A percentile compares a stretch with the other conserved stretches of the same genome.
phyloP scores from a whole-genome alignment of 2,888 invertebrate species.

The Melieria crassipennis region DNA sequence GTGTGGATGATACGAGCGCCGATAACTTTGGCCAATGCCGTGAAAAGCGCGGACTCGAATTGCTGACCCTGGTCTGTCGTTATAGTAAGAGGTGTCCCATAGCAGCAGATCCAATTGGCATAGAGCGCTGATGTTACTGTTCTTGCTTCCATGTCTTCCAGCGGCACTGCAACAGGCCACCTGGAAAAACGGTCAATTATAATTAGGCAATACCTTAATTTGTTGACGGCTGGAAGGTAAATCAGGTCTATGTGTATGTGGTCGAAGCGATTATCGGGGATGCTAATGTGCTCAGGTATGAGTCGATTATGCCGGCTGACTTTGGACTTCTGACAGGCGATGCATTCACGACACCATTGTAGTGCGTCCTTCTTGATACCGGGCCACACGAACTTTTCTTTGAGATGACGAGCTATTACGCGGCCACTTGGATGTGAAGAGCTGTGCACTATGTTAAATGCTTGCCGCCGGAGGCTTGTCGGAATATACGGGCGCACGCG shows the following conservation, averaged over 20 bases:
- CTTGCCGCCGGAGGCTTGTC: neutral
- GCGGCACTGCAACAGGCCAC: conserved; percentile 33
- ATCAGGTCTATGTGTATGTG: conserved; percentile 36
- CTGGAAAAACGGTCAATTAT: conserved; percentile 32
- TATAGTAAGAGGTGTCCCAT: conserved; percentile 22
- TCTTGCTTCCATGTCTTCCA: conserved; percentile 31
- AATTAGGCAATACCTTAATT: conserved; percentile 27
- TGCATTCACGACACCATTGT: neutral
- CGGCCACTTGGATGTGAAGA: conserved; percentile 26
- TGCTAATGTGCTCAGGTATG: conserved; percentile 16
- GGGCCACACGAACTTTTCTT: conserved; percentile 29
- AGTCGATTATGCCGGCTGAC: conserved; percentile 15
- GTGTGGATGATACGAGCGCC: conserved; percentile 33
- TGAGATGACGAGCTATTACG: conserved; percentile 1
- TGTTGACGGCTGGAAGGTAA: conserved; percentile 27
- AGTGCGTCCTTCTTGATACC: conserved; percentile 14
- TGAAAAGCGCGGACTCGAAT: conserved; percentile 34
- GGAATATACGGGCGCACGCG: conserved; percentile 31
- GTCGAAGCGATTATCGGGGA: conserved; percentile 32
- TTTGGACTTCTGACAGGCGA: conserved; percentile 20
- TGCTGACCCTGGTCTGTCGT: conserved; percentile 35
- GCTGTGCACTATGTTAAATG: conserved; percentile 12
- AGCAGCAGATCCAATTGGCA: conserved; percentile 27
- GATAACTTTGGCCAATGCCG: conserved; percentile 26
- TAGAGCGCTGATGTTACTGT: conserved; percentile 24